Evolutionary conservation across 2,888 invertebrate genomes (phyloP).

Genomic region (Hyppa rectilinea): DNA sequence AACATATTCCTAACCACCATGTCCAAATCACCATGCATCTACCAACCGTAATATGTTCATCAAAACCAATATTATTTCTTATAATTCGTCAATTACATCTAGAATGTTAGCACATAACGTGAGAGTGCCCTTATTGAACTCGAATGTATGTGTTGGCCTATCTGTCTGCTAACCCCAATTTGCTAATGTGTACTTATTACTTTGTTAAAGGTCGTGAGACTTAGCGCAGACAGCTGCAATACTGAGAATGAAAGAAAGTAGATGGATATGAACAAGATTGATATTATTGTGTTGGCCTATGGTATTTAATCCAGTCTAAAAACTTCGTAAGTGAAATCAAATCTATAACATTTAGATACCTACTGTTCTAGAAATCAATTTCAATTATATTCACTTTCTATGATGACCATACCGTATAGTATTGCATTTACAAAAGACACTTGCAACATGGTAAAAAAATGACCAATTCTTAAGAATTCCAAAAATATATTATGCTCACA

Average conservation of each 20-base stretch:
- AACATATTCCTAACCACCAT: slow-evolving; percentile 11
- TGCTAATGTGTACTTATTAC: slow-evolving; percentile 46
- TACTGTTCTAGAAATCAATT: background rate
- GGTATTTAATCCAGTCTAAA: slow-evolving; percentile 8
- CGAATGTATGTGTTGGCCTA: slow-evolving; percentile 17
- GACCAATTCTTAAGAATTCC: background rate
- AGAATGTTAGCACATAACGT: slow-evolving; percentile 34
- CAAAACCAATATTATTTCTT: slow-evolving; percentile 27
- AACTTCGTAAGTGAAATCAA: slow-evolving; percentile 31
- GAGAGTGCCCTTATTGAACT: slow-evolving; percentile 53
- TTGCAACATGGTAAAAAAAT: slow-evolving; percentile 4
- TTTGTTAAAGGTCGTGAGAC: slow-evolving; percentile 64
- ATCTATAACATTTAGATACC: background rate
- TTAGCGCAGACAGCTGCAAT: slow-evolving; percentile 39
- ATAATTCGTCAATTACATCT: slow-evolving; percentile 36
- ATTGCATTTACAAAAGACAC: background rate
- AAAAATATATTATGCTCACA: slow-evolving; percentile 19
- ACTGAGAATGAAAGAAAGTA: slow-evolving; percentile 35
- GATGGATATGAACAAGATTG: slow-evolving; percentile 18
- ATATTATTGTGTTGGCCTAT: slow-evolving; percentile 23
- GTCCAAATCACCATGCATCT: background rate
- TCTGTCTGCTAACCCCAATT: slow-evolving; percentile 52
- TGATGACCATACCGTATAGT: background rate
- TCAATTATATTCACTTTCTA: slow-evolving; percentile 20
- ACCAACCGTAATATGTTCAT: slow-evolving; percentile 6